Evolutionary conservation across 2,797 vertebrate species (phyloP), one percentile per base, ranked within the genome.

Genomic region (Sebastolobus altivelis): DNA sequence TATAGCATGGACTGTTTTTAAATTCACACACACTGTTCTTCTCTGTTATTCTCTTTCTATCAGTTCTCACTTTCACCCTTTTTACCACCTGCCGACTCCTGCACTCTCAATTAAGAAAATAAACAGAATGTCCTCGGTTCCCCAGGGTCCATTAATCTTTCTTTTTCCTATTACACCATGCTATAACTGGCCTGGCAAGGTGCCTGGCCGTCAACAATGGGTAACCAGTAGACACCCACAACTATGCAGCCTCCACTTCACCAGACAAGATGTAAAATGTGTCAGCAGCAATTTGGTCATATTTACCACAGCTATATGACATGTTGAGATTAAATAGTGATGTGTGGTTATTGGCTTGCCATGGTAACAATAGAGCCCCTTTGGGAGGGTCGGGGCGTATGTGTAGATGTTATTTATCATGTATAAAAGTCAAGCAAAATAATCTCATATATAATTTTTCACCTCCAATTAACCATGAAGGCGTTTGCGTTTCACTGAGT

Each of bases 191-290:
- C 84, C 89, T 92, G 93, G 93, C 88, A 83, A 88, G 79, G 82
- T 89, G 91, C 90, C 91, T 76, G 65, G 69, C 84, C 80, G 63
- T 88, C 84, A 92, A 94, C 90, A 94, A 93, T 94, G 87, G 88
- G 92, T 94, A 92, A 92, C 94, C 90, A 92, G 90, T 85, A 88
- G 93, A 94, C 88, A 91, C 84, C 88, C 87, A 72, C 89, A 93
- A 92, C 66, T 93, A 94, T 94, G 91, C 75, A 83, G 84, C 92
- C 87, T 85, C 82, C 79, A 65, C 80, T 85, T 88, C 80, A 77
- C 68, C 58, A 70, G 70, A 81, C 65, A 33, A 85, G 81, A 85
- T 81, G 75, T 91, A 86, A 91, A 93, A 94, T 77, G 78, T 93
- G 90, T 93, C 91, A 66, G 83, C 62, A 66, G 76, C 85, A 89